Conservation (phyloP, 2,797 vertebrate genomes). For the Chaenodraco wilsoni region DNA sequence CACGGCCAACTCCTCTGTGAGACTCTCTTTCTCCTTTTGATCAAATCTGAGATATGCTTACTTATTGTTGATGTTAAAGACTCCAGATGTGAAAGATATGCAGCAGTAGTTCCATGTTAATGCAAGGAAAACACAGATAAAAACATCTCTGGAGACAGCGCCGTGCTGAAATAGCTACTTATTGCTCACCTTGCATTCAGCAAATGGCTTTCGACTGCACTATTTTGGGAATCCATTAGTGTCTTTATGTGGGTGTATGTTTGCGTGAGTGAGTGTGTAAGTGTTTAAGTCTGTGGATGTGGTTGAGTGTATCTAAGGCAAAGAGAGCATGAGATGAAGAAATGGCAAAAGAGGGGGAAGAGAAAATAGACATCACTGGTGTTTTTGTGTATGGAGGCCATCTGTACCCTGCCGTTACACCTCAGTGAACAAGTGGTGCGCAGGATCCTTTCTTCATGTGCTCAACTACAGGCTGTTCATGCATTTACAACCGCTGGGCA, state of each 20-base stretch:
- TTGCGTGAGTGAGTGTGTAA: not conserved
- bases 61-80: not conserved
- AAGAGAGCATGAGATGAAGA: constrained; percentile 27
- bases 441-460: constrained; percentile 3
- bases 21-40: constrained; percentile 20
- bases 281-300: constrained; percentile 14
- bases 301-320: constrained; percentile 17
- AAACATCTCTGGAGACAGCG: not conserved
- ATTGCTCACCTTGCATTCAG: constrained; percentile 44
- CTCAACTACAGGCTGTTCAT: constrained; percentile 4
- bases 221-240: constrained; percentile 39
- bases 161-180: constrained; percentile 3
- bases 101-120: constrained; percentile 25
- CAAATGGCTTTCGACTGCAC: constrained; percentile 41
- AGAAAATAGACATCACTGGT: not conserved
- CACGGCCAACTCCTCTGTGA: constrained; percentile 85
- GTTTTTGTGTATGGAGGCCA: constrained; percentile 20
- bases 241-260: constrained; percentile 10
- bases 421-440: constrained; percentile 43
- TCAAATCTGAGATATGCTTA: not conserved
- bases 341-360: constrained; percentile 15
- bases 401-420: constrained; percentile 49
- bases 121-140: constrained; percentile 4
- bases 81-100: constrained; percentile 2
- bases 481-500: constrained; percentile 4